phyloP scores from a whole-genome alignment of 2,888 invertebrate species.

The Monopis laevigella region DNA sequence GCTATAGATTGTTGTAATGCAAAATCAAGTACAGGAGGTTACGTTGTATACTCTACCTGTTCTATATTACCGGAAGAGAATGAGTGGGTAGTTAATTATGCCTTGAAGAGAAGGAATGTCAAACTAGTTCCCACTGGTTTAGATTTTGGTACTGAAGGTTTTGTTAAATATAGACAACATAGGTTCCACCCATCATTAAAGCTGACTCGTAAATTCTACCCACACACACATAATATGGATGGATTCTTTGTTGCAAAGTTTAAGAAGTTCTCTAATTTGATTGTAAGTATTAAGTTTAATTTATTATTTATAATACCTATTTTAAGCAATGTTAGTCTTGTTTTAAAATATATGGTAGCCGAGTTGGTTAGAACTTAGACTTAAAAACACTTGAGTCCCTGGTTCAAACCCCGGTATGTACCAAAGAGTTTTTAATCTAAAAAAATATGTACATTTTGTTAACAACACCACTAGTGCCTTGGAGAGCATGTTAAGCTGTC shows the following conservation, averaged over 20 bases:
- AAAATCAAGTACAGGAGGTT: conserved; percentile 91
- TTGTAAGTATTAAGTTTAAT: conserved; percentile 43
- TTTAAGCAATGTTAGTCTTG: background rate
- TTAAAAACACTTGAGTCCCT: too few species aligned
- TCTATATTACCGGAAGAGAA: conserved; percentile 98
- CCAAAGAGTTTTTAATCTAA: too few species aligned
- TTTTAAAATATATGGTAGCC: background rate
- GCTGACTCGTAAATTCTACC: conserved; percentile 91
- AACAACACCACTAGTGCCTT: too few species aligned
- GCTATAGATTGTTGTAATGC: conserved; percentile 98
- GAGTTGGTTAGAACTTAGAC: background rate
- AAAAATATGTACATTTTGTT: too few species aligned
- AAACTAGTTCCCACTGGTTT: conserved; percentile 93
- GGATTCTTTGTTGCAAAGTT: conserved; percentile 99
- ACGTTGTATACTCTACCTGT: conserved; percentile 98
- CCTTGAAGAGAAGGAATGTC: conserved; percentile 90
- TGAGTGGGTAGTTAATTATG: conserved; percentile 97
- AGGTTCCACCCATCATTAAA: conserved; percentile 93
- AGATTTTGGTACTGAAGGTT: conserved; percentile 96
- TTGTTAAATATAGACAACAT: conserved; percentile 84
- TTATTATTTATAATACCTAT: background rate
- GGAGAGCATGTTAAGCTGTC: too few species aligned
- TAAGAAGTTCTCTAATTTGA: conserved; percentile 91
- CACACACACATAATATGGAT: conserved; percentile 99
- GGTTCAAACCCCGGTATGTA: too few species aligned